phyloP scores from a whole-genome alignment of 2,113 vertebrate genomes.

The Xyliphius kryptos region DNA sequence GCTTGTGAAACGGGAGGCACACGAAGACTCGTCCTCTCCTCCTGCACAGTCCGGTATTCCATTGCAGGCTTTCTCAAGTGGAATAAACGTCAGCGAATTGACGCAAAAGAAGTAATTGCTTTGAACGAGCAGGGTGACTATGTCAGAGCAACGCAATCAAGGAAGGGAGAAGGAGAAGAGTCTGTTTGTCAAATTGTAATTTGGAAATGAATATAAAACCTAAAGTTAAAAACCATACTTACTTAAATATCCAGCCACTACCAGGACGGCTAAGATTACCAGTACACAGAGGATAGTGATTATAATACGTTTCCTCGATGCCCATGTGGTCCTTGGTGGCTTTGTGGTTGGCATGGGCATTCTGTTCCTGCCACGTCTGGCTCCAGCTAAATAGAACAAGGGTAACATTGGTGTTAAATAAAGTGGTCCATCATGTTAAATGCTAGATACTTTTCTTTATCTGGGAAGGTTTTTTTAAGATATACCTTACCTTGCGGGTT shows the following conservation, averaged over 20 bases:
- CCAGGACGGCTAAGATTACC: slow-evolving; percentile 53
- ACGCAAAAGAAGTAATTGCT: slow-evolving; percentile 79
- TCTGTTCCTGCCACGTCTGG: slow-evolving; percentile 52
- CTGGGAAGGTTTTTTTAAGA: too few species aligned
- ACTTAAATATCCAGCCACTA: slow-evolving; percentile 58
- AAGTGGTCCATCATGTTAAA: too few species aligned
- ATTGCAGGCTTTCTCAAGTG: slow-evolving; percentile 62
- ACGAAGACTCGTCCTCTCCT: slow-evolving; percentile 74
- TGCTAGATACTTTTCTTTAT: too few species aligned
- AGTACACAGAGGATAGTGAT: slow-evolving; percentile 50
- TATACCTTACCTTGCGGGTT: slow-evolving; percentile 48
- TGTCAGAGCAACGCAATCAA: background rate
- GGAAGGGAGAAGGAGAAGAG: background rate
- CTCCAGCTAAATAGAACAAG: slow-evolving; percentile 34
- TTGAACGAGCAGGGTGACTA: slow-evolving; percentile 70
- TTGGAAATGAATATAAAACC: too few species aligned
- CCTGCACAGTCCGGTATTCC: slow-evolving; percentile 65
- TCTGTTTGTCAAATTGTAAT: too few species aligned
- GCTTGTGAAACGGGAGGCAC: slow-evolving; percentile 51
- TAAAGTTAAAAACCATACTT: too few species aligned
- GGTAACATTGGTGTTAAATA: too few species aligned
- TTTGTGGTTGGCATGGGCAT: slow-evolving; percentile 52
- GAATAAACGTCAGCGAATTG: slow-evolving; percentile 69
- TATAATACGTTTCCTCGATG: slow-evolving; percentile 42
- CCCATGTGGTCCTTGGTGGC: slow-evolving; percentile 24